Conservation (phyloP, 2,888 invertebrate species). For the Cremastinae sp. region DNA sequence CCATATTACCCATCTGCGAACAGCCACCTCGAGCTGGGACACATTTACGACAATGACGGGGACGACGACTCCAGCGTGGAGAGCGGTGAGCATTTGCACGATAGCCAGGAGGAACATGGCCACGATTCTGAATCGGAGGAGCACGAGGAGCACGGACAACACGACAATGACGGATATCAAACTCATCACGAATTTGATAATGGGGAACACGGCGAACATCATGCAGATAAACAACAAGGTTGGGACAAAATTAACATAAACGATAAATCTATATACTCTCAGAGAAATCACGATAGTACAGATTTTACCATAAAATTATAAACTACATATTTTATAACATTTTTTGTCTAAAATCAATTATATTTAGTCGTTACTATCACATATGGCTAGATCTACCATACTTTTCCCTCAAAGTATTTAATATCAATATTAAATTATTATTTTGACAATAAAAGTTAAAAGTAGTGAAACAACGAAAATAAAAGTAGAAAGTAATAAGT, state of each 20-base stretch:
- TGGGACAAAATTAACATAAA: not conserved
- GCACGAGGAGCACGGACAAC: constrained; percentile 84
- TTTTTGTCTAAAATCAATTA: not conserved
- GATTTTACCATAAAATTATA: too few relatives aligned
- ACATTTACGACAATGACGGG: constrained; percentile 63
- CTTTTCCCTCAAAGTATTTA: too few relatives aligned
- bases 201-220: constrained; percentile 87
- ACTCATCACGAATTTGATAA: constrained; percentile 86
- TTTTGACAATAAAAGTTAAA: too few relatives aligned
- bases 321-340: not conserved
- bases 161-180: constrained; percentile 87
- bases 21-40: constrained; percentile 2
- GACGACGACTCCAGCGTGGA: constrained; percentile 23
- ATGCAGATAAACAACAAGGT: constrained; percentile 85
- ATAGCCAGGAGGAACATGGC: constrained; percentile 44
- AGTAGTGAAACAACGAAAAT: too few relatives aligned
- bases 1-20: constrained; percentile 60
- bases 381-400: too few relatives aligned
- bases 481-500: too few relatives aligned
- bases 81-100: constrained; percentile 52
- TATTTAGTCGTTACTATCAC: too few relatives aligned
- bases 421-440: too few relatives aligned
- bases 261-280: not conserved
- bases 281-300: not conserved
- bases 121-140: constrained; percentile 56